Percentiles rank a stretch among this genome's conserved stretches.
Evolutionary conservation across 1,140 invertebrate genomes (phyloP).

Genomic region (Eumeta japonica): DNA sequence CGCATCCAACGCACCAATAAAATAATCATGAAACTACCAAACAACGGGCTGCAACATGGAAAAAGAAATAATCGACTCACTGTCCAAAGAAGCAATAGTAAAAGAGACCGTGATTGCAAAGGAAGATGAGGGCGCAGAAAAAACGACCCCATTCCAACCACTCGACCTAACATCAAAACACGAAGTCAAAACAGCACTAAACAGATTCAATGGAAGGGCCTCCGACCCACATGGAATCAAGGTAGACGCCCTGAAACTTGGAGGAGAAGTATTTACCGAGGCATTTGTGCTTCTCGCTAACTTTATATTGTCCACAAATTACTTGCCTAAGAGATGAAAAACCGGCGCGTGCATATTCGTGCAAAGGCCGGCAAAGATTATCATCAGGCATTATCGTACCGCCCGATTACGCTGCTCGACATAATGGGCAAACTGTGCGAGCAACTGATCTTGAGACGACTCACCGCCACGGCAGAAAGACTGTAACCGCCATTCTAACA

Average conservation of each 20-base stretch:
- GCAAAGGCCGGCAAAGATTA: slow-evolving; percentile 5
- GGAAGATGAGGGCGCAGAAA: slow-evolving; percentile 5
- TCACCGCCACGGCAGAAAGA: not conserved
- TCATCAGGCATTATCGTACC: not conserved
- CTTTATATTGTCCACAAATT: slow-evolving; percentile 4
- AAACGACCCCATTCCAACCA: slow-evolving; percentile 4
- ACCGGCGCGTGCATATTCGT: slow-evolving; percentile 4
- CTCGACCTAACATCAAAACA: slow-evolving; percentile 7
- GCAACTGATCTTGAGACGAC: slow-evolving; percentile 1
- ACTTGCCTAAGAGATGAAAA: slow-evolving; percentile 6
- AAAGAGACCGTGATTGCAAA: slow-evolving; percentile 3
- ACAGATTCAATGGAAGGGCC: slow-evolving; percentile 4
- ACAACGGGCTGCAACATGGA: slow-evolving; percentile 4
- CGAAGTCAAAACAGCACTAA: too few relatives aligned
- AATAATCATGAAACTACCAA: slow-evolving; percentile 4
- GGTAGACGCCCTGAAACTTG: slow-evolving; percentile 7
- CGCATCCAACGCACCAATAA: slow-evolving; percentile 2
- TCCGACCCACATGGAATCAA: slow-evolving; percentile 3
- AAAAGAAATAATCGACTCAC: slow-evolving; percentile 4
- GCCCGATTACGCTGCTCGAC: slow-evolving; percentile 7
- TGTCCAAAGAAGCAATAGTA: slow-evolving; percentile 3
- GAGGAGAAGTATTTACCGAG: slow-evolving; percentile 2
- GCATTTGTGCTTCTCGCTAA: slow-evolving; percentile 1
- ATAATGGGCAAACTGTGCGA: slow-evolving; percentile 6
- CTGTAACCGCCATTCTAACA: slow-evolving; percentile 4